Evolutionary conservation across 2,888 invertebrate species (phyloP), one percentile per base, ranked within the genome.

Genomic region (Acanthosepion pharaonis): DNA sequence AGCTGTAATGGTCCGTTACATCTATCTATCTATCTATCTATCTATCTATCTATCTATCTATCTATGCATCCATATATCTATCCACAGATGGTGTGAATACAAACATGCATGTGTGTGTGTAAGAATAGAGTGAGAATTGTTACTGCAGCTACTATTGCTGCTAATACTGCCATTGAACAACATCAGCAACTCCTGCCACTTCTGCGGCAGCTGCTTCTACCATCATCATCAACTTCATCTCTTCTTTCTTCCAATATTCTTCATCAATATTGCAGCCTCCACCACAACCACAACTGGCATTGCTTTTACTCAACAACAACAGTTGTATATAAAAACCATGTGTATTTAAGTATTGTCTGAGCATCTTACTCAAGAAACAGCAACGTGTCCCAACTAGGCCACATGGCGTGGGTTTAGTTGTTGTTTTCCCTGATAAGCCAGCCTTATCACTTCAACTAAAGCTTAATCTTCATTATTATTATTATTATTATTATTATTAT

Each of bases 241-340:
- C n/a, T 11, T n/a, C n/a, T n/a, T 33, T 78, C 15, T 78, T n/a
- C 78, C 78, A 78, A 78, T 78, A 78, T 78, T 78, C 78, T 78
- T 78, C 78, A 78, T 64, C 64, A 64, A 25, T 64, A 64, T 78
- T 78, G n/a, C 78, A 78, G n/a, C n/a, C 78, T 78, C n/a, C 78
- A n/a, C 78, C 78, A n/a, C 78, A 15, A 78, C 78, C 78, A 78
- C 78, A 78, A 78, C 33, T 78, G 78, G n/a, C 78, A 78, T n/a
- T n/a, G 78, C 33, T 18, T n/a, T 78, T 15, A 18, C 78, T 33
- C 15, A 11, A 11, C 78, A n/a, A n/a, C n/a, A 33, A 78, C n/a
- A 78, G n/a, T n/a, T 9, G 78, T 78, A 78, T 15, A 78, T 33
- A n/a, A 78, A 78, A 78, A 18, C 78, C 78, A 78, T 78, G 78